Conservation (phyloP, 2,113 vertebrate genomes). For the Coptodon rendalli region DNA sequence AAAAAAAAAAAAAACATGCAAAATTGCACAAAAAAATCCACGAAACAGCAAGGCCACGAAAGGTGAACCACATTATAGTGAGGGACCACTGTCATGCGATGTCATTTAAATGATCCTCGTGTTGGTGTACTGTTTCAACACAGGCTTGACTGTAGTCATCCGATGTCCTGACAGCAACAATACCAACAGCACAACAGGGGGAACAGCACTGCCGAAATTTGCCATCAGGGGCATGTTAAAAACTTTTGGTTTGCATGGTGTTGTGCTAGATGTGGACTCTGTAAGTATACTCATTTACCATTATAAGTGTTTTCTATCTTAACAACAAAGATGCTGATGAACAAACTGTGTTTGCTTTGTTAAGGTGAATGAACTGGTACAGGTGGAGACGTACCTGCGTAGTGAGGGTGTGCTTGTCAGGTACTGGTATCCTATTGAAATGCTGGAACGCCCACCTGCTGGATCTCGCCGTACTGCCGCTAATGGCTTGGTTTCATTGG, state of each 20-base stretch:
- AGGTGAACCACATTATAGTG: too few species aligned
- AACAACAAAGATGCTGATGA: not conserved
- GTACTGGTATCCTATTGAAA: constrained; percentile 99
- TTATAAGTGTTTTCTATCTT: not conserved
- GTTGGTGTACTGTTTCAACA: not conserved
- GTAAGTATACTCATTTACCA: constrained; percentile 68
- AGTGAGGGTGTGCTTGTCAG: constrained; percentile 94
- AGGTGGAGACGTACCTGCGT: constrained; percentile 93
- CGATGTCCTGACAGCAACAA: constrained; percentile 95
- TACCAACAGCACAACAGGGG: constrained; percentile 81
- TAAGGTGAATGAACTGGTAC: constrained; percentile 92
- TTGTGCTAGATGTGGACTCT: constrained; percentile 93
- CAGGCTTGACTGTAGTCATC: constrained; percentile 93
- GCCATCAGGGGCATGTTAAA: constrained; percentile 97
- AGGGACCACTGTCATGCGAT: not conserved
- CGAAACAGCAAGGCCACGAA: too few species aligned
- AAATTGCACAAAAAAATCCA: not conserved
- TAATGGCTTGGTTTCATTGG: constrained; percentile 89
- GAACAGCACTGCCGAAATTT: constrained; percentile 92
- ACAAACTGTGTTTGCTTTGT: not conserved
- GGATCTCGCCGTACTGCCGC: constrained; percentile 92
- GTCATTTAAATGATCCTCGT: not conserved
- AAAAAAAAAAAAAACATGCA: not conserved
- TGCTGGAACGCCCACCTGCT: constrained; percentile 90
- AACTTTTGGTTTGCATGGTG: constrained; percentile 92